Base-by-base conservation (phyloP, 2,888 invertebrate species). In the Thereva nobilitata region DNA sequence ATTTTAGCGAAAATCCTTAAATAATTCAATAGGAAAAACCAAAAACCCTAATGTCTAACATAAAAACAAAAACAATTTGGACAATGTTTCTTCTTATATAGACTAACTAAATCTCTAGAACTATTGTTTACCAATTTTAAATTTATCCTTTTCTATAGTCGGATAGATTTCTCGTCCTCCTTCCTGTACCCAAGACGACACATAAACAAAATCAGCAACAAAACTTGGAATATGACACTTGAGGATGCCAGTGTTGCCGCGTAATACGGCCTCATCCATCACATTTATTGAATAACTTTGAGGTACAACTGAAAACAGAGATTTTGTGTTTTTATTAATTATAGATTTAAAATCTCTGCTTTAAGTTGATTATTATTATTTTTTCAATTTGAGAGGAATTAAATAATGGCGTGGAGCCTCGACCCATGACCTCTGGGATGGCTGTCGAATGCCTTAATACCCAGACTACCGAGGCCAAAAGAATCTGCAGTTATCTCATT, bases 191-290 rank as follows among this genome's bases (percentile, higher is more conserved):
- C 94, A 95, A 75, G 92, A 90, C 74, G 87, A 87, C 75, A 94
- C 91, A 77, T 83, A 85, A 76, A 94, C 92, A 82, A 91, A 94
- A 84, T 95, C 94, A 77, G 92, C 91, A 74, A 94, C 93, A 84
- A 94, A 94, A 84, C 92, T 92, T 75, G 94, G 93, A 81, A 95
- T 93, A 83, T 93, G 92, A 84, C 94, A 95, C 86, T 94, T 93
- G 80, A 94, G 85, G 81, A 94, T 90, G 76, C 92, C 94, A 75
- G 93, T 90, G 83, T 95, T 95, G 76, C 93, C 93, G 80, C 90
- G 88, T 75, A 94, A 86, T 74, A 94, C 92, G 83, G 93, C 92
- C 83, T 94, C 93, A 81, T 93, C 93, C 92, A 93, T 92, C 77
- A 94, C 89, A 86, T 93, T 93, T 76, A 93, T 90, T 78, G 89